phyloP scores from a whole-genome alignment of 2,113 vertebrate genomes.

The Apeltes quadracus region DNA sequence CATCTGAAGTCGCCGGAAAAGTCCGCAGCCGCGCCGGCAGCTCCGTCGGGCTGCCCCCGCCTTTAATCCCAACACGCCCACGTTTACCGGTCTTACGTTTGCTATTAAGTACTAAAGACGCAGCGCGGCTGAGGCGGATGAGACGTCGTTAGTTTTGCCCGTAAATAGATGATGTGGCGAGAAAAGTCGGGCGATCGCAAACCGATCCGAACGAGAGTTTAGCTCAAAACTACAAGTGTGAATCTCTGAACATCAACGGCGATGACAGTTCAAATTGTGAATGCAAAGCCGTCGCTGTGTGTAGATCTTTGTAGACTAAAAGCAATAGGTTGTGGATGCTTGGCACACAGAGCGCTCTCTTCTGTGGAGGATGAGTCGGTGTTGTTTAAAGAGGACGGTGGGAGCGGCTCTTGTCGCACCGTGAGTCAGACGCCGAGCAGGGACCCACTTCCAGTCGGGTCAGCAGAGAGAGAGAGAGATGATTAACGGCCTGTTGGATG shows the following conservation, averaged over 20 bases:
- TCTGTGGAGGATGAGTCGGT: conserved; percentile 21
- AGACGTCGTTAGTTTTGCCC: not conserved
- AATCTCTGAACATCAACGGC: not conserved
- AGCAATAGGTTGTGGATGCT: conserved; percentile 12
- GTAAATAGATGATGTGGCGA: not conserved
- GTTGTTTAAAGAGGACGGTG: conserved; percentile 54
- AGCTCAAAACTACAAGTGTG: not conserved
- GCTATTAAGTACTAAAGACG: not conserved
- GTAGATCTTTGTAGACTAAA: not conserved
- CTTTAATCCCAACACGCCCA: not conserved
- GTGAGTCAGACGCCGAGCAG: conserved; percentile 61
- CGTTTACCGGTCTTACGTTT: not conserved
- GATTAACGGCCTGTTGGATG: conserved; percentile 61
- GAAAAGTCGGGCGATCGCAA: too few species aligned
- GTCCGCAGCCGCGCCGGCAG: not conserved
- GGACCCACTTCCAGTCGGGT: conserved; percentile 56
- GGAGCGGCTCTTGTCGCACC: conserved; percentile 29
- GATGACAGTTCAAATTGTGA: not conserved
- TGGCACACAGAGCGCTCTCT: conserved; percentile 4
- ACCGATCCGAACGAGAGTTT: not conserved
- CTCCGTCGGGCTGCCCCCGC: not conserved
- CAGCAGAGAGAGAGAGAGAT: conserved; percentile 57
- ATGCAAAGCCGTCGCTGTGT: not conserved
- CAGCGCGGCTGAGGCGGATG: not conserved
- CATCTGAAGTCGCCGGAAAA: not conserved